Conservation (phyloP, 2,113 vertebrate species). For the Mastomys natalensis region DNA sequence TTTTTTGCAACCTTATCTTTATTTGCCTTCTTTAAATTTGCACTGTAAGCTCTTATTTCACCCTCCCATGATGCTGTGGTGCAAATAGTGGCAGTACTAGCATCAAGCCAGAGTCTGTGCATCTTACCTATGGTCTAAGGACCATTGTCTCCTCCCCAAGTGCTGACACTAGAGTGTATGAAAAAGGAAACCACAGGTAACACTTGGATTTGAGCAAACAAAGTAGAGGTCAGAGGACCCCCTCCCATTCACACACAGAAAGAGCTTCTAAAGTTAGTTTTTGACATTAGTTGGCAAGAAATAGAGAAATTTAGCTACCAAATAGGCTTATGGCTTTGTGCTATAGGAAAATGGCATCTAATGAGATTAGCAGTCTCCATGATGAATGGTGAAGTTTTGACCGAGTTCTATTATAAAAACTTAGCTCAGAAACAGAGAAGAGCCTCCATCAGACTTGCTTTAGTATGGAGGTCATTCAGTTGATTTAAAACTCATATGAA, state of each 20-base stretch:
- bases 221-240: neutral
- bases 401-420: neutral
- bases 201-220: slow-evolving; percentile 8
- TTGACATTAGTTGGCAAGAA: slow-evolving; percentile 4
- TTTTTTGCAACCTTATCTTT: neutral
- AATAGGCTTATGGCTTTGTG: neutral
- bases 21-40: neutral
- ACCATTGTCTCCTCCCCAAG: too few relatives aligned
- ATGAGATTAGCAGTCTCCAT: neutral
- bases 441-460: neutral
- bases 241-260: neutral
- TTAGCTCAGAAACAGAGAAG: slow-evolving; percentile 3
- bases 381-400: neutral
- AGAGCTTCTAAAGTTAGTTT: neutral
- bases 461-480: neutral
- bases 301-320: neutral
- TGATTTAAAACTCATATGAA: neutral
- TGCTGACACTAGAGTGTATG: neutral
- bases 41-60: neutral
- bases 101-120: neutral
- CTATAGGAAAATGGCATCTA: neutral
- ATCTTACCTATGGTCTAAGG: neutral
- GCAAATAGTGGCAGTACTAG: neutral
- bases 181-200: neutral
- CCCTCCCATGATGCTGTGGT: neutral